Conservation (phyloP, 2,113 vertebrate species). For the Lutjanus erythropterus region DNA sequence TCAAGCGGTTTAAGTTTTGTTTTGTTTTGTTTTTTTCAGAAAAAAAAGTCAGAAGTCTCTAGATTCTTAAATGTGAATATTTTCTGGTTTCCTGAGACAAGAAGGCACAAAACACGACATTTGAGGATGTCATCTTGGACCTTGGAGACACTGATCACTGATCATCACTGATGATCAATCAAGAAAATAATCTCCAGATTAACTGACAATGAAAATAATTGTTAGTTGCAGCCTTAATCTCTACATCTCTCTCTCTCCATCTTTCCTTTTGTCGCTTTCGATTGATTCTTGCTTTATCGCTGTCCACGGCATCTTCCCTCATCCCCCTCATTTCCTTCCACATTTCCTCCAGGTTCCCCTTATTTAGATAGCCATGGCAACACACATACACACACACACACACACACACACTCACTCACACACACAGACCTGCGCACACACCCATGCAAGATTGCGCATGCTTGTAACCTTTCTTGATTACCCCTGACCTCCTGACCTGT, state of each 20-base stretch:
- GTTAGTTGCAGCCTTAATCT: too few species aligned
- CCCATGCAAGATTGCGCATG: not conserved
- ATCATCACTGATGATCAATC: too few species aligned
- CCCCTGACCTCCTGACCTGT: constrained; percentile 75
- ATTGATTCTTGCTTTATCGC: constrained; percentile 55
- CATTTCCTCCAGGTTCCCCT: constrained; percentile 67
- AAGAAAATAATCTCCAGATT: too few species aligned
- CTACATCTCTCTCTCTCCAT: not conserved
- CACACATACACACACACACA: constrained; percentile 12
- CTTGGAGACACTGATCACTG: too few species aligned
- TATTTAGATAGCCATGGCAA: constrained; percentile 67
- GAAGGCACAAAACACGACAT: too few species aligned
- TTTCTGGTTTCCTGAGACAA: too few species aligned
- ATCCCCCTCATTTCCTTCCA: constrained; percentile 63
- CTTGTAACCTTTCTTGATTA: constrained; percentile 73
- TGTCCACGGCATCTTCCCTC: constrained; percentile 54
- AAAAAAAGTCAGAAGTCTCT: too few species aligned
- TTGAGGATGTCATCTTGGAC: too few species aligned
- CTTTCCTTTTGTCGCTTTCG: constrained; percentile 18
- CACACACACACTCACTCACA: constrained; percentile 23
- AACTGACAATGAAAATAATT: too few species aligned
- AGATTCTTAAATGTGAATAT: too few species aligned
- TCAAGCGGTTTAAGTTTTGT: too few species aligned
- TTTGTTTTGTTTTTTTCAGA: too few species aligned
- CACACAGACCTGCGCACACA: constrained; percentile 3